These are phyloP conservation scores for Danionella dracula DNA, from an alignment of 2,797 vertebrate species.

Conservation along the genomic window DNA sequence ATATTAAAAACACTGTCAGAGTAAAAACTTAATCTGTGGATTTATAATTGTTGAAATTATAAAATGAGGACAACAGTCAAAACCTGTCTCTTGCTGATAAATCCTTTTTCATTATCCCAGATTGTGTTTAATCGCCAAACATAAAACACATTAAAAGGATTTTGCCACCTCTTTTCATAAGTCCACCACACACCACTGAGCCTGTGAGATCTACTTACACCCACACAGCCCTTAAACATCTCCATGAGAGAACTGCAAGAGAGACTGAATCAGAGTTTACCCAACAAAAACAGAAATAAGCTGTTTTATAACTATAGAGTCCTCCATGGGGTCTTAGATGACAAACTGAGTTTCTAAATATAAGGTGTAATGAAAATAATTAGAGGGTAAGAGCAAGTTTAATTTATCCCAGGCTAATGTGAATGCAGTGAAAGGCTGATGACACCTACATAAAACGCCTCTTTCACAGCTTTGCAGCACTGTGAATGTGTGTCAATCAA, in stretches of 20 bases:
- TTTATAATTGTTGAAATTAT: too few relatives aligned
- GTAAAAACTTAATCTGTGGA: too few relatives aligned
- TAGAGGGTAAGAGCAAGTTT: neutral
- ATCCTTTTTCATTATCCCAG: neutral
- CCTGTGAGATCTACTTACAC: constrained; percentile 23
- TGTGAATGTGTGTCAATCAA: constrained; percentile 46
- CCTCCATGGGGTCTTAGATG: neutral
- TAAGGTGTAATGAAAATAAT: neutral
- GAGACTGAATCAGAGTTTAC: neutral
- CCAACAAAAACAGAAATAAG: neutral
- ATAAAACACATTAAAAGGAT: neutral
- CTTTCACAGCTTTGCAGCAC: constrained; percentile 13
- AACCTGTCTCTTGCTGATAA: neutral
- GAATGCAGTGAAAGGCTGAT: constrained; percentile 23
- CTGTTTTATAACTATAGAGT: neutral
- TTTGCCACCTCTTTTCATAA: neutral
- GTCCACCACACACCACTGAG: neutral
- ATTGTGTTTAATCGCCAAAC: neutral
- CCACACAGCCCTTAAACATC: constrained; percentile 9
- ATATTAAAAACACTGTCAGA: too few relatives aligned
- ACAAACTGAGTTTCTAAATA: neutral
- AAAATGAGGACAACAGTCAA: neutral
- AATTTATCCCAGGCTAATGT: constrained; percentile 5
- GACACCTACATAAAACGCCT: constrained; percentile 20
- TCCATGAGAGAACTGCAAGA: constrained; percentile 9